phyloP scores from a whole-genome alignment of 2,797 vertebrate species.

The Tokudaia tokunoshimensis region DNA sequence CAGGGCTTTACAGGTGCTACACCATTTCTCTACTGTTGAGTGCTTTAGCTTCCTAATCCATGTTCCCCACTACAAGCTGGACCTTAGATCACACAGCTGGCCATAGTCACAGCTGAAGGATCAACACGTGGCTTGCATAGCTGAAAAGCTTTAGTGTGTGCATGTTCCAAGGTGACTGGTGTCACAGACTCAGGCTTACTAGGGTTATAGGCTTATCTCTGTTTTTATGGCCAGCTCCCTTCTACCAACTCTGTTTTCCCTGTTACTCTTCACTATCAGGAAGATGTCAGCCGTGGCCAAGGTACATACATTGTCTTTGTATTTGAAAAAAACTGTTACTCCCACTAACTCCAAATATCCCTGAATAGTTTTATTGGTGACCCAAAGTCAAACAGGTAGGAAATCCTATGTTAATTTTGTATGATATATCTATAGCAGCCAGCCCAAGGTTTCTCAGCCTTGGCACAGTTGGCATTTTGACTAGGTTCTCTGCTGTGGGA shows the following conservation, averaged over 20 bases:
- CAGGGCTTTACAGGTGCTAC: background rate
- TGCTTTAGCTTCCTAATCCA: background rate
- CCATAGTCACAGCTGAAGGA: background rate
- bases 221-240: background rate
- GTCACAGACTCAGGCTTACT: background rate
- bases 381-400: background rate
- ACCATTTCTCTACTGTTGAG: background rate
- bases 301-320: background rate
- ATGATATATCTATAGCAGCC: background rate
- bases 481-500: background rate
- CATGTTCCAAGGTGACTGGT: background rate
- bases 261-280: background rate
- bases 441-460: background rate
- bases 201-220: background rate
- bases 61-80: background rate
- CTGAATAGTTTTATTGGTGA: background rate
- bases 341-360: background rate
- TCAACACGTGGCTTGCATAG: too few species aligned
- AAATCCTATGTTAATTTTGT: background rate
- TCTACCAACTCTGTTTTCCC: background rate
- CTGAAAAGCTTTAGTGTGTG: background rate
- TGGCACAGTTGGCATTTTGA: background rate
- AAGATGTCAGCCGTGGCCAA: background rate
- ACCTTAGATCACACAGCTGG: background rate
- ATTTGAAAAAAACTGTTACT: background rate